Conservation (phyloP, 2,113 vertebrate genomes). For the Urocynchramus pylzowi region DNA sequence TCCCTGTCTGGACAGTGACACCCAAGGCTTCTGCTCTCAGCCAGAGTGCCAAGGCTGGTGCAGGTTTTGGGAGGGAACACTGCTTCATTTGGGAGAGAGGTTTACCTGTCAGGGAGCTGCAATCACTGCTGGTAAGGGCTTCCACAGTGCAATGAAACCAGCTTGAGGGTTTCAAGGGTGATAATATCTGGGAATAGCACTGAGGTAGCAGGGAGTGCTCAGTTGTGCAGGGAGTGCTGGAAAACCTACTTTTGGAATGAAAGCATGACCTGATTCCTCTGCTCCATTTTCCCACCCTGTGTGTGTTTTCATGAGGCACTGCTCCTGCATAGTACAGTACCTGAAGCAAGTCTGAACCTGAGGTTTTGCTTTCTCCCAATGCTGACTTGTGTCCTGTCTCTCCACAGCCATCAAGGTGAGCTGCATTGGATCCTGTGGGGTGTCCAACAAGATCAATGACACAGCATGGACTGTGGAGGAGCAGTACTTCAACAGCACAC, state of each 20-base stretch:
- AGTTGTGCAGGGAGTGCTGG: background rate
- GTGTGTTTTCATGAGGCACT: background rate
- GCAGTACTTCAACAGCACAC: constrained; percentile 88
- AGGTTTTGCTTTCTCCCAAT: background rate
- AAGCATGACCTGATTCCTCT: background rate
- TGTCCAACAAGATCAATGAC: constrained; percentile 87
- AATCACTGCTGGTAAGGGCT: background rate
- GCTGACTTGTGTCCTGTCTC: background rate
- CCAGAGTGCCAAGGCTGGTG: background rate
- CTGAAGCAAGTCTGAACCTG: background rate
- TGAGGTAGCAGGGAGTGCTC: background rate
- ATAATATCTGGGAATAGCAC: background rate
- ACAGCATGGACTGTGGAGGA: constrained; percentile 81
- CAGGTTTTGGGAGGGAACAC: background rate
- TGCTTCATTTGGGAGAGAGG: background rate
- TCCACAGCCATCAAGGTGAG: constrained; percentile 89
- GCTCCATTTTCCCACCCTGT: background rate
- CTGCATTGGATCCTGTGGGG: constrained; percentile 87
- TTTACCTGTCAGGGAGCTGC: background rate
- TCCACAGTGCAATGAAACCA: background rate
- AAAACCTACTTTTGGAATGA: background rate
- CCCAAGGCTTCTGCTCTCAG: background rate
- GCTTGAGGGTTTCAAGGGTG: background rate
- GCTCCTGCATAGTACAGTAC: background rate
- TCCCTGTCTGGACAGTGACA: background rate